Conservation (phyloP, 1,140 invertebrate species). For the Leptinotarsa defecta region DNA sequence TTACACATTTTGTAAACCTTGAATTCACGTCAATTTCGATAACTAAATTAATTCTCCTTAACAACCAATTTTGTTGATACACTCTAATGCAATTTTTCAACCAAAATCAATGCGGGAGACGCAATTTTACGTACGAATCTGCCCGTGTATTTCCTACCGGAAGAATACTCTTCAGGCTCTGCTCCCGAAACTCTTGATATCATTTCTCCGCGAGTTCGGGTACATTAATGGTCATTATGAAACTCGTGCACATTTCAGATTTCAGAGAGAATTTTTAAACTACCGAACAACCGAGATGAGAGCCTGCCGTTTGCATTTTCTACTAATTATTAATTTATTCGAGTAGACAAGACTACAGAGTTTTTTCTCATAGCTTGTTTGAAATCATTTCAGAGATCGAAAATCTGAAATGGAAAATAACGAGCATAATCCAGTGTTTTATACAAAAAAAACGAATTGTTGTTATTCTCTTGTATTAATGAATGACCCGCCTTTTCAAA, state of each 20-base stretch:
- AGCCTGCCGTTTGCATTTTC: background rate
- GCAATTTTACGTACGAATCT: background rate
- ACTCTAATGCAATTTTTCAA: too few relatives aligned
- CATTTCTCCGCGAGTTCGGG: background rate
- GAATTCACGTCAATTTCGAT: too few relatives aligned
- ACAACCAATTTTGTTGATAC: too few relatives aligned
- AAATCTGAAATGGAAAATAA: too few relatives aligned
- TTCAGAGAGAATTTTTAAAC: constrained; percentile 8
- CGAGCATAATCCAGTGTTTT: too few relatives aligned
- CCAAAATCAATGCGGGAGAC: background rate
- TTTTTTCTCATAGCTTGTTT: too few relatives aligned
- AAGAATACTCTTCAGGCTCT: background rate
- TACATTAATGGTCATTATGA: background rate
- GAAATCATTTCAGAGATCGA: too few relatives aligned
- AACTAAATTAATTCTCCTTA: too few relatives aligned
- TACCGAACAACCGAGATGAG: background rate
- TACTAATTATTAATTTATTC: background rate
- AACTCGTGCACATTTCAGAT: background rate
- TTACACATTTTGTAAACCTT: too few relatives aligned
- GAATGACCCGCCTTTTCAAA: too few relatives aligned
- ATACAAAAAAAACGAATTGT: too few relatives aligned
- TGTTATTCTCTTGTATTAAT: too few relatives aligned
- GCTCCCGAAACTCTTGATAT: background rate
- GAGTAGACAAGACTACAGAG: background rate
- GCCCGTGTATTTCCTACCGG: background rate